phyloP scores from a whole-genome alignment of 2,888 invertebrate genomes.

The Bellardia bayeri region DNA sequence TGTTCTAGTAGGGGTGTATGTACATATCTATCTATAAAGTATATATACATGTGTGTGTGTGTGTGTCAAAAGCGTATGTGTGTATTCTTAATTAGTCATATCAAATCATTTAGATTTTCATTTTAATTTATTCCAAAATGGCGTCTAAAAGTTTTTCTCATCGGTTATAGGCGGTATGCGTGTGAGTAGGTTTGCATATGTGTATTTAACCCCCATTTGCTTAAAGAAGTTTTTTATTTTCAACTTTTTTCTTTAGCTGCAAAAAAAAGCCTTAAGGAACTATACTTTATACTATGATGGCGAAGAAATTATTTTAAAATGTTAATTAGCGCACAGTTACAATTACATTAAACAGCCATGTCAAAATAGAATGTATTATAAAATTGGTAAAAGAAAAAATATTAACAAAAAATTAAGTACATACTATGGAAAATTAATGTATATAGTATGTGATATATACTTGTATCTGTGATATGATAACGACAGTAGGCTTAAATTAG shows the following conservation, averaged over 20 bases:
- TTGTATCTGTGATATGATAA: neutral
- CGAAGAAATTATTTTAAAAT: constrained; percentile 75
- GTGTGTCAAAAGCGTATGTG: constrained; percentile 63
- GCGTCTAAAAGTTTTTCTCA: constrained; percentile 69
- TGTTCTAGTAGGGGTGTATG: constrained; percentile 45
- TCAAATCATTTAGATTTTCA: constrained; percentile 71
- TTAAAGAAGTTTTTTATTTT: constrained; percentile 44
- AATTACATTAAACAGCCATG: constrained; percentile 68
- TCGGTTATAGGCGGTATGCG: constrained; percentile 40
- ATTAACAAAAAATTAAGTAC: constrained; percentile 37
- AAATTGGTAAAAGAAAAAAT: constrained; percentile 49
- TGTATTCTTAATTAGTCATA: constrained; percentile 71
- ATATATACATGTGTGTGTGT: neutral
- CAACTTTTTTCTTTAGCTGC: constrained; percentile 8
- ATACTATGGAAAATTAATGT: constrained; percentile 1
- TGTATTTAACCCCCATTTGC: constrained; percentile 42
- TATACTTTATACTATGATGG: constrained; percentile 56
- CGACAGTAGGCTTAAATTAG: constrained; percentile 42
- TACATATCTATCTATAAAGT: neutral
- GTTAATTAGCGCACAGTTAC: constrained; percentile 76
- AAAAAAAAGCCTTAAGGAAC: constrained; percentile 73
- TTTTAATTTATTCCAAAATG: constrained; percentile 72
- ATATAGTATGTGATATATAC: no score
- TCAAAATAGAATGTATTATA: constrained; percentile 50
- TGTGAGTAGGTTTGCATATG: neutral